These are phyloP conservation scores for Emmelina monodactyla DNA, from an alignment of 2,888 invertebrate species.

Conservation along the genomic window DNA sequence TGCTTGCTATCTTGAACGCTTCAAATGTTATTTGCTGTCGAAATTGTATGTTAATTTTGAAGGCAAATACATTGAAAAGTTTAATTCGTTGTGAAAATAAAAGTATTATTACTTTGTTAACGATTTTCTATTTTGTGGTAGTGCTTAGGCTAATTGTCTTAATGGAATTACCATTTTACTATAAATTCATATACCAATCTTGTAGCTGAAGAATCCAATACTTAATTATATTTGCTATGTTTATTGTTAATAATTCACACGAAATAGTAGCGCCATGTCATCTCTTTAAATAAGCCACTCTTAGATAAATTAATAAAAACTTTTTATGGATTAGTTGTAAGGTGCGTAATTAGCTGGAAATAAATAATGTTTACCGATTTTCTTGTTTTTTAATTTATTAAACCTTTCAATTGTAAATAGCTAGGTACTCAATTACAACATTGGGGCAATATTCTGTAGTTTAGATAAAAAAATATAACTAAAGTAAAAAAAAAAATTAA, in stretches of 20 bases:
- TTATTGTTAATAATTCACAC: background rate
- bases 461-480: no score
- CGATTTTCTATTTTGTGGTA: slow-evolving; percentile 21
- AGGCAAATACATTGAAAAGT: no score
- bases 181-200: background rate
- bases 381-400: no score
- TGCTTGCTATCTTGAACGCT: no score
- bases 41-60: no score
- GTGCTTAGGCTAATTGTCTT: slow-evolving; percentile 27
- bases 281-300: slow-evolving; percentile 43
- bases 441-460: no score
- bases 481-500: no score
- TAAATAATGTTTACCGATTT: slow-evolving; percentile 46
- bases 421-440: no score
- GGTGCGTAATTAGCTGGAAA: slow-evolving; percentile 51
- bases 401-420: no score
- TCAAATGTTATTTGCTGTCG: no score
- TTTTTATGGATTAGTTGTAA: slow-evolving; percentile 43
- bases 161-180: slow-evolving; percentile 20
- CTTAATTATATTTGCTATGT: background rate
- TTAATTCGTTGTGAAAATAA: no score
- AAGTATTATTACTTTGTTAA: no score
- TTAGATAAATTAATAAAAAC: slow-evolving; percentile 39
- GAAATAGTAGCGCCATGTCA: slow-evolving; percentile 26
- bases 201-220: background rate